Percentiles rank a stretch among this genome's conserved stretches.
These are phyloP conservation scores for Peromyscus leucopus DNA, from an alignment of 2,113 vertebrate species.

Conservation along the genomic window DNA sequence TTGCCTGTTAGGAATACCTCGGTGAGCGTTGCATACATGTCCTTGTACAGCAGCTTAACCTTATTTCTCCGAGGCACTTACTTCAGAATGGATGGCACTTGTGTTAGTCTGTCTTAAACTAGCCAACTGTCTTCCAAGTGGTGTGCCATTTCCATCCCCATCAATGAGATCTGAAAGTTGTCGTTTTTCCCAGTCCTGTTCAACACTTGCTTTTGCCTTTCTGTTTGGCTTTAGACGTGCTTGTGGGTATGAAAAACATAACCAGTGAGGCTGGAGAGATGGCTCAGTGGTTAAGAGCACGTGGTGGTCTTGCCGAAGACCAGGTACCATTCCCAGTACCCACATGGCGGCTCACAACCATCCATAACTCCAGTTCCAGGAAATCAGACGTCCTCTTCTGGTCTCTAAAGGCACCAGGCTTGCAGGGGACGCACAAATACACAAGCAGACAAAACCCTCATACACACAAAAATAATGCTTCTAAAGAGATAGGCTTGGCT, in stretches of 20 bases:
- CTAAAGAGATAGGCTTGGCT: not conserved
- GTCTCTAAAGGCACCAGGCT: not conserved
- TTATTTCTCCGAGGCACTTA: not conserved
- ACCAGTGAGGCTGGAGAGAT: not conserved
- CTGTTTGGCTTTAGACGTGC: slow-evolving; percentile 20
- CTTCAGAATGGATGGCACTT: not conserved
- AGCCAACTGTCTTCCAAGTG: not conserved
- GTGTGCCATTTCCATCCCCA: not conserved
- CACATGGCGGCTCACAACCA: not conserved
- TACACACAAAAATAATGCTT: not conserved
- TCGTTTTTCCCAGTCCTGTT: not conserved
- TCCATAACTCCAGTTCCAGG: not conserved
- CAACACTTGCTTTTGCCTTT: not conserved
- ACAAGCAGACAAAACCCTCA: not conserved
- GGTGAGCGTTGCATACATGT: not conserved
- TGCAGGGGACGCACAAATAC: not conserved
- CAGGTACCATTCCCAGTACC: not conserved
- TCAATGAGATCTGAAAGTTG: not conserved
- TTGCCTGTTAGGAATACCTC: not conserved
- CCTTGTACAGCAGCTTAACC: not conserved
- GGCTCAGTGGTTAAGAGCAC: not conserved
- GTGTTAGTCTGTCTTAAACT: not conserved
- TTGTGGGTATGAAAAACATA: not conserved
- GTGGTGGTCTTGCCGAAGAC: not conserved
- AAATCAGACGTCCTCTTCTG: not conserved